Conservation (phyloP, 2,113 vertebrate genomes). For the Meleagris gallopavo region DNA sequence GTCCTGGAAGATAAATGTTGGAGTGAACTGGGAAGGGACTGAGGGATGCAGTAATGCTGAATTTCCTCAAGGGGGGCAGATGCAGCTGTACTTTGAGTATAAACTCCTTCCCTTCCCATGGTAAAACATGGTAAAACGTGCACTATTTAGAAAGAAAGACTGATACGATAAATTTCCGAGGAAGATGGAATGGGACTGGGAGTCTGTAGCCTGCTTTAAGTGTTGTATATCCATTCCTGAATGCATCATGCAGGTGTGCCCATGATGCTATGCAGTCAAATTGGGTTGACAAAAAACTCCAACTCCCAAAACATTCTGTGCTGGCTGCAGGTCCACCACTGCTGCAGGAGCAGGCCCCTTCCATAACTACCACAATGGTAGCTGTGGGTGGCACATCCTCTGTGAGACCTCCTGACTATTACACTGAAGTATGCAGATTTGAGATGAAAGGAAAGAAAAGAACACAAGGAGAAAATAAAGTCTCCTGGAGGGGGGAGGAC, state of each 20-base stretch:
- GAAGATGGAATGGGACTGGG: not conserved
- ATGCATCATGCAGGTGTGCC: not conserved
- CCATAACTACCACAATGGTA: not conserved
- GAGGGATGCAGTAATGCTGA: not conserved
- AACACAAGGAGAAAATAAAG: not conserved
- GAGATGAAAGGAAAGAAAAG: not conserved
- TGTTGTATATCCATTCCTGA: not conserved
- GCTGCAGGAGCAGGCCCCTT: not conserved
- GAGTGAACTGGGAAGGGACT: not conserved
- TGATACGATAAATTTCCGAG: not conserved
- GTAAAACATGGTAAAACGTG: not conserved
- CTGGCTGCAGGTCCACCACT: not conserved
- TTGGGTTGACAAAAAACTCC: not conserved
- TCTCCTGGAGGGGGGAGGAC: not conserved
- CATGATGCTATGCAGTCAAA: not conserved
- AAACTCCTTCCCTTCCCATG: not conserved
- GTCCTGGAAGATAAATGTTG: not conserved
- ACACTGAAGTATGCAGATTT: not conserved
- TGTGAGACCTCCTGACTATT: not conserved
- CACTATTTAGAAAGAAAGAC: not conserved
- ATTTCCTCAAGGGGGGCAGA: not conserved
- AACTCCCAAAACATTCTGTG: not conserved
- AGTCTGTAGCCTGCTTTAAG: not conserved
- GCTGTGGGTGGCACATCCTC: not conserved
- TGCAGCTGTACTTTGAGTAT: not conserved